Conservation (phyloP, 2,888 invertebrate genomes). For the Escarpia spicata region DNA sequence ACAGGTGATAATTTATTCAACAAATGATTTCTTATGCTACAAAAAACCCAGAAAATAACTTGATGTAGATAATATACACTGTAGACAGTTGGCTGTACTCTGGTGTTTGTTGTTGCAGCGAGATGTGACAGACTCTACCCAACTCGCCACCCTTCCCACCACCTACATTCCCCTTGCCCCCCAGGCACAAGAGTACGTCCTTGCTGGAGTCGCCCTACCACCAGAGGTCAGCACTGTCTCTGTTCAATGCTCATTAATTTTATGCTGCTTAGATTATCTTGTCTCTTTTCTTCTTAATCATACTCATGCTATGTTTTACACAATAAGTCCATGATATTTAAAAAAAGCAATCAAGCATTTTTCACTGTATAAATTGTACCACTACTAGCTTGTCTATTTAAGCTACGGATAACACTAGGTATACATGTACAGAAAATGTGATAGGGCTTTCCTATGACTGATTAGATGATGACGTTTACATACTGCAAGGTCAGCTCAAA, state of each 20-base stretch:
- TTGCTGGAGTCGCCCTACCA: slow-evolving; percentile 87
- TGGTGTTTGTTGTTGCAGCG: slow-evolving; percentile 66
- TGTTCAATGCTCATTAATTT: not conserved
- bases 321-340: not conserved
- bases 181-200: slow-evolving; percentile 83
- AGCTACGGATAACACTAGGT: too few relatives aligned
- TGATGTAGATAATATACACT: too few relatives aligned
- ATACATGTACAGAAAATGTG: not conserved
- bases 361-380: not conserved
- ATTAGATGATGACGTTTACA: not conserved
- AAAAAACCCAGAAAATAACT: too few relatives aligned
- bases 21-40: not conserved
- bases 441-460: not conserved
- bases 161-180: slow-evolving; percentile 75
- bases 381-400: too few relatives aligned
- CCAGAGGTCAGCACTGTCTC: slow-evolving; percentile 75
- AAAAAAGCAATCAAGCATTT: not conserved
- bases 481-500: not conserved
- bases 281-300: too few relatives aligned
- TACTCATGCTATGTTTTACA: not conserved
- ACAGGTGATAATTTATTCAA: not conserved
- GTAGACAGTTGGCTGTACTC: not conserved
- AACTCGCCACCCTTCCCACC: slow-evolving; percentile 85
- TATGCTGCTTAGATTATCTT: too few relatives aligned
- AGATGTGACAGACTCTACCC: slow-evolving; percentile 78